phyloP scores from a whole-genome alignment of 35 echinoderm and acorn worm species.

The Ophioderma brevispina region DNA sequence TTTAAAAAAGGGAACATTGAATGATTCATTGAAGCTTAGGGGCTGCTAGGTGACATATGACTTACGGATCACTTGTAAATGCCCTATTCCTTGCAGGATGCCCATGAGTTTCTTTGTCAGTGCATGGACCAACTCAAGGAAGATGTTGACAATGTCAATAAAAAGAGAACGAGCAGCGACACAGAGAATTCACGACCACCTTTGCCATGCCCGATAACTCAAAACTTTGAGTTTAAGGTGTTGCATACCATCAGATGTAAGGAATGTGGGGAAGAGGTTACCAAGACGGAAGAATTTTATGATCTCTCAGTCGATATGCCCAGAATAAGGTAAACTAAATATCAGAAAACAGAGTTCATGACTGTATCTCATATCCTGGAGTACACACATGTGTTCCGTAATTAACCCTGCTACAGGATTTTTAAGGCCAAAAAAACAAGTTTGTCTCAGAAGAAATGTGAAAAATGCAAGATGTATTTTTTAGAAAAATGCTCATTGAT shows the following conservation, averaged over 20 bases:
- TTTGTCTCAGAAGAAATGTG: no score
- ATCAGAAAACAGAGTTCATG: no score
- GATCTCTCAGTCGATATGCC: conserved; percentile 91
- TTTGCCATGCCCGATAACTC: conserved; percentile 47
- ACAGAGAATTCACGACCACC: not conserved
- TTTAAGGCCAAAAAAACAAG: no score
- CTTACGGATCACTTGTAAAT: no score
- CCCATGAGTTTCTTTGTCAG: conserved; percentile 95
- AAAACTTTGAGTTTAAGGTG: conserved; percentile 89
- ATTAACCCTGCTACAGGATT: no score
- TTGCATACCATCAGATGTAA: conserved; percentile 81
- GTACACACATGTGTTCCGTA: no score
- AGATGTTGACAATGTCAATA: conserved; percentile 75
- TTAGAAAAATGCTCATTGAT: no score
- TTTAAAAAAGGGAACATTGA: no score
- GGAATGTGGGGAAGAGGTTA: conserved; percentile 74
- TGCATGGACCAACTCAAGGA: conserved; percentile 99
- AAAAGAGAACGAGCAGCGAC: not conserved
- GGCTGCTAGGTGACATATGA: no score
- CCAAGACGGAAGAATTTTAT: conserved; percentile 80
- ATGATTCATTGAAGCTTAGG: no score
- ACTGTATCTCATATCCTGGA: no score
- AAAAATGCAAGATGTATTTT: no score
- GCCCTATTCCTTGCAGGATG: conserved; percentile 69
- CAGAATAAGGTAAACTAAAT: conserved; percentile 75